Conservation (phyloP, 2,888 invertebrate species). For the Boloria euphrosyne region DNA sequence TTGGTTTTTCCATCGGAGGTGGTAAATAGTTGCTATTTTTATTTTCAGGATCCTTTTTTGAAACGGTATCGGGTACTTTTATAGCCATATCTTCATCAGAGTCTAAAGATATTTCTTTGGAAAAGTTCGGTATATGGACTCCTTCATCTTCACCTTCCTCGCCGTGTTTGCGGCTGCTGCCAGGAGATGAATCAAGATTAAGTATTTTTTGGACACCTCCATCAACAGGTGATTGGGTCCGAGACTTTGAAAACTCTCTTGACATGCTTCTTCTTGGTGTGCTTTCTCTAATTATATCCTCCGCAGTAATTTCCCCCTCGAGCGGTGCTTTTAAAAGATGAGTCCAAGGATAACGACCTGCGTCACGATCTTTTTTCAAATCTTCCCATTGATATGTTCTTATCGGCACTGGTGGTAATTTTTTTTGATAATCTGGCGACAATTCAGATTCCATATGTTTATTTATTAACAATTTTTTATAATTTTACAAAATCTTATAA, state of each 20-base stretch:
- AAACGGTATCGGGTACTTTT: slow-evolving; percentile 45
- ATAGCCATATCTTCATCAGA: slow-evolving; percentile 71
- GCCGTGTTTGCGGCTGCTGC: slow-evolving; percentile 74
- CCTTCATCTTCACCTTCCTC: slow-evolving; percentile 76
- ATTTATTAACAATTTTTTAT: slow-evolving; percentile 46
- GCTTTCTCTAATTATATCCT: slow-evolving; percentile 74
- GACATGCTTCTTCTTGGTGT: slow-evolving; percentile 77
- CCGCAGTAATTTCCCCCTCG: slow-evolving; percentile 75
- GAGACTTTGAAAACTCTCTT: slow-evolving; percentile 71
- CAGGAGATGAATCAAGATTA: slow-evolving; percentile 76
- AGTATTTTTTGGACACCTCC: slow-evolving; percentile 68
- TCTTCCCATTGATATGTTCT: slow-evolving; percentile 93
- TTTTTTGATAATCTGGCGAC: slow-evolving; percentile 77
- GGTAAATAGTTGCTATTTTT: slow-evolving; percentile 57
- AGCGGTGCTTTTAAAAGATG: slow-evolving; percentile 86
- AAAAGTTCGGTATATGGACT: slow-evolving; percentile 76
- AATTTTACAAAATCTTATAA: slow-evolving; percentile 11
- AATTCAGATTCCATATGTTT: slow-evolving; percentile 82
- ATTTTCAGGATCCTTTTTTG: slow-evolving; percentile 62
- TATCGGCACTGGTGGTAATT: slow-evolving; percentile 85
- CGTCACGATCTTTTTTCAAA: slow-evolving; percentile 85
- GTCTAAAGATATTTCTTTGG: slow-evolving; percentile 74
- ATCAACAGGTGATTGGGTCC: slow-evolving; percentile 70
- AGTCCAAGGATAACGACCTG: slow-evolving; percentile 92
- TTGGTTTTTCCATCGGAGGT: slow-evolving; percentile 63